Conservation (phyloP, 1,140 invertebrate genomes). For the Wasmannia auropunctata region DNA sequence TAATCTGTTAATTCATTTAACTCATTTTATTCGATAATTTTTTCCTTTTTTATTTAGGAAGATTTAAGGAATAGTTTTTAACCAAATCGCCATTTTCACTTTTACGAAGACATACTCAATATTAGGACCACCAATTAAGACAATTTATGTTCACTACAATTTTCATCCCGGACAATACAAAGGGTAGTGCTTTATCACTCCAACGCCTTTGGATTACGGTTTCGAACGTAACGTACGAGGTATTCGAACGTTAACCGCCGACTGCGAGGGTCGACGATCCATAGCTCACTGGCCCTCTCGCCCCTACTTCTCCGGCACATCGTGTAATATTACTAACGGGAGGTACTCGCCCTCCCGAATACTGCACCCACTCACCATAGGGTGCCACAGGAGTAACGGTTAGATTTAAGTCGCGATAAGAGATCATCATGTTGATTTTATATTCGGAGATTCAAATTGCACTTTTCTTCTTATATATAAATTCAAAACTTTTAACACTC, state of each 20-base stretch:
- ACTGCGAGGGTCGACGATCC: slow-evolving; percentile 78
- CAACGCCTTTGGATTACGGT: slow-evolving; percentile 23
- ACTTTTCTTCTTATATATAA: neutral
- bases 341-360: slow-evolving; percentile 59
- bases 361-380: slow-evolving; percentile 36
- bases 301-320: slow-evolving; percentile 31
- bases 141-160: slow-evolving; percentile 29
- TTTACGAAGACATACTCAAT: neutral
- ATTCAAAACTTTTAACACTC: neutral
- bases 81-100: neutral
- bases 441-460: neutral
- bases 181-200: slow-evolving; percentile 18
- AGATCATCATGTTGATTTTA: neutral
- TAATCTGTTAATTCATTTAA: neutral
- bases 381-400: slow-evolving; percentile 45
- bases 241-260: slow-evolving; percentile 75
- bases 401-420: neutral
- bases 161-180: slow-evolving; percentile 40
- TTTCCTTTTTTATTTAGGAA: neutral
- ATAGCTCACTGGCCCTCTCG: slow-evolving; percentile 71
- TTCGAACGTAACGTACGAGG: slow-evolving; percentile 60
- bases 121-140: slow-evolving; percentile 41
- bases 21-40: neutral
- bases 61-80: neutral
- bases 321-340: slow-evolving; percentile 65